Evolutionary conservation across 2,888 invertebrate genomes (phyloP), one percentile per base, ranked within the genome.

Genomic region (Mantis religiosa): DNA sequence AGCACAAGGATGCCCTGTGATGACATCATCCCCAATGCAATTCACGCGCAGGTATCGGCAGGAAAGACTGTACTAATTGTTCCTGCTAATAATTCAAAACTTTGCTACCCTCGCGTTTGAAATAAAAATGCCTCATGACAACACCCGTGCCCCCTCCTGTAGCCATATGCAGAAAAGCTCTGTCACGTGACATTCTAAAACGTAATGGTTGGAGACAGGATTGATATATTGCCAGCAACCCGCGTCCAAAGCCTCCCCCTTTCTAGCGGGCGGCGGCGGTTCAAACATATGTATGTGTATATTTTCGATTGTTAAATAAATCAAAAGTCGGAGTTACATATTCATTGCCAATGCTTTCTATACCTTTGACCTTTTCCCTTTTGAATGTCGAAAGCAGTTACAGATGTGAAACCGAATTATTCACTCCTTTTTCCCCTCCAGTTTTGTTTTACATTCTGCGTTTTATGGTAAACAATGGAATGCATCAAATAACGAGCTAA

Each of bases 41-140:
- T 71, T 20, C 54, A 54, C 54, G 54, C 25, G 54, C 25, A 15
- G 20, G 25, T 71, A 71, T 71, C 54, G 54, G 54, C 54, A 71
- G 54, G 14, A 71, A 71, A 28, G 86, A 86, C 81, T 86, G 86
- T 86, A 86, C 86, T 86, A 86, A 86, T 86, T 86, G 86, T 81
- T 86, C 86, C 30, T 86, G 30, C 86, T 86, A 86, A 86, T 86
- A 86, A 86, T 86, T 86, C 86, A 86, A 86, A 86, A 86, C 81
- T 86, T 54, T 81, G 41, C 41, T 41, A 86, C 71, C 54, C 54
- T 71, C 54, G 54, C 25, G 54, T 71, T 71, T 86, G 28, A 86
- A 86, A 86, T 86, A 86, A 86, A 86, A 86, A 86, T 86, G 85
- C 54, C 47, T 85, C 28, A 14, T 85, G 86, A 86, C 86, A 86